Evolutionary conservation across 2,113 vertebrate species (phyloP), one percentile per base, ranked within the genome.

Genomic region (Pteruthius melanotis): DNA sequence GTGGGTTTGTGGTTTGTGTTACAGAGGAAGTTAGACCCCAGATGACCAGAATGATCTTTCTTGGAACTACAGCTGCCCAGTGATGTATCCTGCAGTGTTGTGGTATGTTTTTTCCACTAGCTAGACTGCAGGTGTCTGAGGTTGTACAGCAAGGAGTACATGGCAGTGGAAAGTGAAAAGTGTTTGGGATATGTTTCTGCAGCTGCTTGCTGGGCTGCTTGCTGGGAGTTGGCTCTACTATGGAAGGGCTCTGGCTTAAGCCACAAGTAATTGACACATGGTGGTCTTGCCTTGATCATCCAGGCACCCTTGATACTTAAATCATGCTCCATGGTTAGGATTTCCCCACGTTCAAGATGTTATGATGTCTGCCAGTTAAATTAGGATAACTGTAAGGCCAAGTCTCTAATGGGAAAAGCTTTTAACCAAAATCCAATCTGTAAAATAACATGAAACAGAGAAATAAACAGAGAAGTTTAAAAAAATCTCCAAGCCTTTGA

Each of bases 101-200:
- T 72, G 71, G 59, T 84, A 57, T 77, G 54, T 26, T 94, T 97
- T 95, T 94, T 77, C 75, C 78, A 50, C 87, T 86, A 74, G 60
- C 59, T 75, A 33, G 49, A 20, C 56, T 86, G 75, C 92, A 93
- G 87, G 76, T 95, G 93, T 90, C 78, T 83, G 82, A 26, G 6
- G 26, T 18, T 74, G 52, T 91, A 33, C 17, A 47, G 24, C 20
- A 83, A 71, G 27, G 11, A 89, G 17, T 60, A 6, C 24, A 76
- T 65, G 15, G 61, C 47, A 71, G 52, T 71, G 44, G 50, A 54
- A 94, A 78, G 52, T 0, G 6, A 77, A 80, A 71, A 82, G 16
- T 65, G 9, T 80, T 81, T 71, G 45, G 39, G 35, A 13, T 80
- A 19, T 49, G 20, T 78, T 94, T 68, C 85, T 87, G 88, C 83